Evolutionary conservation across 2,797 vertebrate species (phyloP), one percentile per base, ranked within the genome.

Genomic region (Catharus ustulatus): DNA sequence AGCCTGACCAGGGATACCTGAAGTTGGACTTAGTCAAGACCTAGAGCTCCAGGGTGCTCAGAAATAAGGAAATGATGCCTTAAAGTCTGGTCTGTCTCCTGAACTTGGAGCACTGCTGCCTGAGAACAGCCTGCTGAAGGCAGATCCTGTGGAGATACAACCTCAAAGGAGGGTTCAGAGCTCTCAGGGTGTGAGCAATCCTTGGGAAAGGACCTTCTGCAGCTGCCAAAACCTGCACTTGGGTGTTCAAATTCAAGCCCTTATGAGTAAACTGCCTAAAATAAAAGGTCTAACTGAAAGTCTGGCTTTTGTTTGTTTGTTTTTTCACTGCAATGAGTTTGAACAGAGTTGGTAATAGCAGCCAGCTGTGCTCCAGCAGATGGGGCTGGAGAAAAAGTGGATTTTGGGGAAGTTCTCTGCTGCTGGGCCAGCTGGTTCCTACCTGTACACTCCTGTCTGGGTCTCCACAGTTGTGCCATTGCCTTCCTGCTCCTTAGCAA

Each of bases 381-480:
- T 40, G 55, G 48, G 29, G 34, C 29, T 85, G 55, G 29, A 61
- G 63, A 68, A 85, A 46, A 61, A 23, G n/a, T 2, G 3, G 29
- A 46, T 69, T 77, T 54, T 40, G 55, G 49, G 48, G 49, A 43
- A 30, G 36, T 10, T 75, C 48, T 68, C 15, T 68, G 77, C 55
- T 68, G 42, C 69, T 68, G 48, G 34, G 30, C 18, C 76, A 55
- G 48, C 34, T 81, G 58, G 68, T 10, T 94, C 30, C 45, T 24
- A 1, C 6, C 72, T 55, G 52, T 27, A 9, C 7, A 2, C 5
- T 34, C 21, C 61, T 19, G 0, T 4, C 18, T 49, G 62, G 22
- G 48, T 62, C 68, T 51, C 78, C 68, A 57, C n/a, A 18, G 38
- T 18, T 45, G 61, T 74, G 46, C 49, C 2, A 2, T 5, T 61